Evolutionary conservation across 2,113 vertebrate species (phyloP), one percentile per base, ranked within the genome.

Genomic region (Merops nubicus): DNA sequence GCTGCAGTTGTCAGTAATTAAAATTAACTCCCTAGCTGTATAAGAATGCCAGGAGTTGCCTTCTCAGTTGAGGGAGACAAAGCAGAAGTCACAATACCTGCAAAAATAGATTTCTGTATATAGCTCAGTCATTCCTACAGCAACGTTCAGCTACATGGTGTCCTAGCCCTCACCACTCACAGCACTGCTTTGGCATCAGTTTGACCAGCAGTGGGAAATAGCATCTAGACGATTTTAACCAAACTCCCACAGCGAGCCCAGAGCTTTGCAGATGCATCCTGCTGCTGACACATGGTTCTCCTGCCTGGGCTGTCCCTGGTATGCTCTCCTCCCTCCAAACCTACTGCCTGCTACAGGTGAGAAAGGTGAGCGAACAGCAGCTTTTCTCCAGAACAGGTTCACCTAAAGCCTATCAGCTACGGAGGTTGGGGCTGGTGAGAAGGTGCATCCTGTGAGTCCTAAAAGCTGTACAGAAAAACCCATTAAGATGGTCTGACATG

Each of bases 1-100:
- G 90, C 96, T 93, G 92, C 95, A 60, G 89, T 84, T 89, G 91
- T 96, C 96, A 50, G 57, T 96, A 96, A 97, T 97, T 96, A 97
- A 95, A 96, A 96, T 97, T 97, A 97, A 95, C 94, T 82, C 86
- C 70, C 83, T 73, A 87, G 74, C 86, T 92, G 79, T 92, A 94
- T 89, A 96, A 91, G 89, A 94, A 82, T 81, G 85, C 78, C 73
- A 89, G 57, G 59, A 94, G 75, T 86, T 95, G 70, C 88, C 33
- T 87, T 86, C 72, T 88, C 77, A 85, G 65, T 84, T 73, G 80
- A 75, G n/a, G 63, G 82, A 89, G 76, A 88, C 50, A 88, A 82
- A 82, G 57, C 78, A 90, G 63, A 96, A 93, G 53, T 15, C 59
- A 67, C 75, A 40, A 26, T 91, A 67, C 48, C 79, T 84, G 59